These are phyloP conservation scores for Agrochola circellaris DNA, from an alignment of 2,888 invertebrate species.

Conservation along the genomic window DNA sequence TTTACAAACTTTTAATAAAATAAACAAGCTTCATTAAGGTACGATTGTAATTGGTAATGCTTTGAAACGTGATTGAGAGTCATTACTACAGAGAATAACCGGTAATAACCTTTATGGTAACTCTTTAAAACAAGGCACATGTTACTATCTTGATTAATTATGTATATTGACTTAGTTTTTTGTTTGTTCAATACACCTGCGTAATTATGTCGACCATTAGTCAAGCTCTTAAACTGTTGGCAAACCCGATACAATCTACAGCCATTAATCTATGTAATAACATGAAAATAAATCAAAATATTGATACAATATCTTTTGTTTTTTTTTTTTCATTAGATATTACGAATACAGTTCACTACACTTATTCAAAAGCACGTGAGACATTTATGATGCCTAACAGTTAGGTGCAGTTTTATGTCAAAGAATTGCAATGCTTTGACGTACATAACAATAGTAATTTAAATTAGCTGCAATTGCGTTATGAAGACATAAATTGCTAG, in stretches of 20 bases:
- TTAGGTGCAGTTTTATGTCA: slow-evolving; percentile 20
- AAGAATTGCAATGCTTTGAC: slow-evolving; percentile 22
- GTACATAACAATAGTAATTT: slow-evolving; percentile 29
- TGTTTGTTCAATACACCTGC: slow-evolving; percentile 42
- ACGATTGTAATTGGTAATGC: neutral
- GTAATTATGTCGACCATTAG: slow-evolving; percentile 45
- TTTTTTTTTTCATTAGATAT: neutral
- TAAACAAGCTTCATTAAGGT: neutral
- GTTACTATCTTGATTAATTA: slow-evolving; percentile 40
- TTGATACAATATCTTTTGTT: slow-evolving; percentile 5
- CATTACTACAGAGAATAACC: slow-evolving; percentile 14
- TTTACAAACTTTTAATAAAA: slow-evolving; percentile 6
- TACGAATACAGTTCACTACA: slow-evolving; percentile 11
- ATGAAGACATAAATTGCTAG: neutral
- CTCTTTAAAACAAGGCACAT: slow-evolving; percentile 11
- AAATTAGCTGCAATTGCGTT: slow-evolving; percentile 1
- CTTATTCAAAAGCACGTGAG: neutral
- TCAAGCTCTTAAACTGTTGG: slow-evolving; percentile 39
- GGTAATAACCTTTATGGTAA: slow-evolving; percentile 9
- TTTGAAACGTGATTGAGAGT: slow-evolving; percentile 10
- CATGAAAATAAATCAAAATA: slow-evolving; percentile 42
- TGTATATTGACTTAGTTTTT: slow-evolving; percentile 49
- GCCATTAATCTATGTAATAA: slow-evolving; percentile 44
- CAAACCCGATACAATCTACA: slow-evolving; percentile 33
- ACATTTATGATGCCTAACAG: neutral